Evolutionary conservation across 2,113 vertebrate genomes (phyloP), one percentile per base, ranked within the genome.

Genomic region (Butorides virescens): DNA sequence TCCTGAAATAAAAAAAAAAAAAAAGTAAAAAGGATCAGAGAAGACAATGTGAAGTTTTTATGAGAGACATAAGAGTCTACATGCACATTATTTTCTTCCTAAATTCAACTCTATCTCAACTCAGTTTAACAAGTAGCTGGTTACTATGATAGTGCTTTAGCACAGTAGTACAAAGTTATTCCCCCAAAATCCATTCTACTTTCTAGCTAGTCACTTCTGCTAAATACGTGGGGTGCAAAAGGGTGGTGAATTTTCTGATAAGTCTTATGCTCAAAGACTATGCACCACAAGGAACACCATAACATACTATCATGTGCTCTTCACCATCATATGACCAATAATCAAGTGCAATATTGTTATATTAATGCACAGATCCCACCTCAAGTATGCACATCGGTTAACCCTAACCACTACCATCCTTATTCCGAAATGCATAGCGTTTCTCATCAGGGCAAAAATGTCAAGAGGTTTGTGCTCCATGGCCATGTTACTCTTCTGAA

Each of bases 1-100:
- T 99, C 99, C 99, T 99, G 83, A 21, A 77, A 15, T n/a, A 25
- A 37, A 37, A 25, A 61, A 26, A 73, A 70, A 16, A 61, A 36
- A 80, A 68, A 32, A 32, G 12, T 52, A 21, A 76, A 86, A 82
- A 73, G 8, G 26, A 91, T 90, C 29, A 90, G 67, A 94, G 44
- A 92, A 75, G 42, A 91, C 25, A 65, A 56, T 3, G 18, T 75
- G 20, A 94, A 83, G 62, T 78, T 61, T 82, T 95, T 53, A 58
- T 14, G 50, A 91, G 34, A 67, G 2, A 42, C 1, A 1, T 34
- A 80, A 73, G 25, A 92, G 23, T 13, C 34, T 65, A 42, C 2
- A 3, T 71, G 17, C 17, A 67, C n/a, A 27, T 80, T 89, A 37
- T 77, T 83, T 90, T 94, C 58, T 71, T 88, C 29, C 53, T 78